Base-by-base conservation (phyloP, 2,888 invertebrate genomes). In the Phanerotoma sp. region DNA sequence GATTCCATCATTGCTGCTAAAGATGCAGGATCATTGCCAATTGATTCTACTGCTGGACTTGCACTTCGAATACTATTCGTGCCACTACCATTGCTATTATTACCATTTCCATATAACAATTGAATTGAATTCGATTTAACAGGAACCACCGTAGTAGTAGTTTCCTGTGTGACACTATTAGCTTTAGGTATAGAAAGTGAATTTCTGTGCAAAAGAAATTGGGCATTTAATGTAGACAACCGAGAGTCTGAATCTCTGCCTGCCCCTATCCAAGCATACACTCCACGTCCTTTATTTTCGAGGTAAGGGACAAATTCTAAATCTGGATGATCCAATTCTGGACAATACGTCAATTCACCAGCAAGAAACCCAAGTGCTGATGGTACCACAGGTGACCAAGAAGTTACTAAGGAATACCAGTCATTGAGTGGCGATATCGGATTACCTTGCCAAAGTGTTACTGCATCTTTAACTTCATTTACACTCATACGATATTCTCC, bases 231-330 rank as follows among this genome's bases (percentile, higher is more conserved):
- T 4, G 86, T 83, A 5, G 84, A 79, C 11, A 96, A 79, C 35
- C 89, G 83, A 4, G 86, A 82, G 75, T 95, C 95, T 3, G 91
- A 88, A 74, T 96, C 96, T 5, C 96, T 82, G 0, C 95, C 95
- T 5, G 93, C 93, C 2, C 96, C 96, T 57, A 96, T 96, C 96
- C 96, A 96, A 69, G 91, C 89, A 77, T 91, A 93, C 68, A 85
- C 81, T 72, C 83, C 71, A 10, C 62, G 66, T 20, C 75, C 76
- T 44, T 77, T 77, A 44, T 77, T 77, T 54, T 77, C 75, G 10
- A 76, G 59, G 48, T 75, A 77, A 2, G 75, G 75, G n/a, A 77
- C 77, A 4, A 77, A 64, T 28, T 77, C 77, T 13, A 69, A 69
- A 25, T 76, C 75, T 4, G 64, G 60, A 5, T 53, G 57, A 44